Conservation (phyloP, 2,888 invertebrate species). For the Nemotelus nigrinus region DNA sequence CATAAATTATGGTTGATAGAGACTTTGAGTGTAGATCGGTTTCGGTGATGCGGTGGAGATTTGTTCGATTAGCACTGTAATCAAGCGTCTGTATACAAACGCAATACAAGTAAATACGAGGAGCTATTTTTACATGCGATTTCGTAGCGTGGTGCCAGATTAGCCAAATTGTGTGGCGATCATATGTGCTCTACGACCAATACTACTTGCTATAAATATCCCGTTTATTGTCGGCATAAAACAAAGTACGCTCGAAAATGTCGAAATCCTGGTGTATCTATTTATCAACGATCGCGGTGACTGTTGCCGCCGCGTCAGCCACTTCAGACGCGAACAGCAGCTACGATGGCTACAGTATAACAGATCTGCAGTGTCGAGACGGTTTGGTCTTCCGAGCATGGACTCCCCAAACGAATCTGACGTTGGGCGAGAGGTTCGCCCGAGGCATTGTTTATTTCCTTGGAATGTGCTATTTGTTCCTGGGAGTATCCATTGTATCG, state of each 20-base stretch:
- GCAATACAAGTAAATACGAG: too few species aligned
- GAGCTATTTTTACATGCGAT: too few species aligned
- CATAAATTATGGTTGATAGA: too few species aligned
- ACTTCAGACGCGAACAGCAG: background rate
- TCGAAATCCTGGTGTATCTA: background rate
- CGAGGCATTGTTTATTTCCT: conserved; percentile 88
- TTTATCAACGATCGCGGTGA: background rate
- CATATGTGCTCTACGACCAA: too few species aligned
- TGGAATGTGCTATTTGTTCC: conserved; percentile 86
- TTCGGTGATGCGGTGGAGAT: too few species aligned
- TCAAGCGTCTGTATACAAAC: too few species aligned
- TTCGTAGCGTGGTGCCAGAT: too few species aligned
- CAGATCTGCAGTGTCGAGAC: conserved; percentile 73
- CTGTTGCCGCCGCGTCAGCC: background rate
- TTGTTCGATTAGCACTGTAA: too few species aligned
- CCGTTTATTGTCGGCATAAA: background rate
- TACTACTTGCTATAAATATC: too few species aligned
- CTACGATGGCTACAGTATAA: background rate
- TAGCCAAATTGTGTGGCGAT: too few species aligned
- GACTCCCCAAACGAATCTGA: conserved; percentile 78
- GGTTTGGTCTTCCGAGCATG: conserved; percentile 87
- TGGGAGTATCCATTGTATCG: conserved; percentile 94
- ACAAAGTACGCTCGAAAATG: conserved; percentile 8
- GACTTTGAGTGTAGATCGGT: too few species aligned
- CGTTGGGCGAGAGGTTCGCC: conserved; percentile 76